Evolutionary conservation across 2,888 invertebrate genomes (phyloP).

Genomic region (Orthosia gothica): DNA sequence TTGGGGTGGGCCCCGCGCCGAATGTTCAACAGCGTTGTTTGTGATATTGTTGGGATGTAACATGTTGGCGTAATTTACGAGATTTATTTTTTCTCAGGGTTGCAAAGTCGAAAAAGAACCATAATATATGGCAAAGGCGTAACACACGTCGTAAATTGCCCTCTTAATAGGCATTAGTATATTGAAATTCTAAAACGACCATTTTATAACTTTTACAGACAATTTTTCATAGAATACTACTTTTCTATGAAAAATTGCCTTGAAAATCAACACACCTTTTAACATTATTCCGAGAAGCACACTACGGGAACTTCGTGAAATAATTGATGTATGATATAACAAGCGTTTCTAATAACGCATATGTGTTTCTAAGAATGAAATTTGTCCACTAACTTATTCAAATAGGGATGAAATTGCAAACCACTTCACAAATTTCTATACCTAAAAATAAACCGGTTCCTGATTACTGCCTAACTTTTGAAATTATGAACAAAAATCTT

Average conservation of each 20-base stretch:
- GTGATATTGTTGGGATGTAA: constrained; percentile 77
- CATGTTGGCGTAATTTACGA: constrained; percentile 53
- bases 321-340: constrained; percentile 9
- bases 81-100: not conserved
- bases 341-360: not conserved
- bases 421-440: not conserved
- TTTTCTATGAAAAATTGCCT: not conserved
- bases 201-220: not conserved
- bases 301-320: constrained; percentile 1
- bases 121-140: too few relatives aligned
- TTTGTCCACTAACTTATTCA: not conserved
- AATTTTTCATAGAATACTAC: too few relatives aligned
- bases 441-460: not conserved
- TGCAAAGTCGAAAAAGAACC: not conserved
- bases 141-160: not conserved
- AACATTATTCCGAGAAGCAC: constrained; percentile 7
- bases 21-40: constrained; percentile 88
- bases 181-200: not conserved
- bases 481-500: not conserved
- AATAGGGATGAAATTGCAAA: constrained; percentile 21
- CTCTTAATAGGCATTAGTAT: not conserved
- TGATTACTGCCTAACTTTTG: not conserved
- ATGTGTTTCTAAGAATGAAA: constrained; percentile 1
- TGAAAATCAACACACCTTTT: not conserved
- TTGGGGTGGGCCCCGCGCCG: constrained; percentile 86